Conservation (phyloP, 2,888 invertebrate genomes). For the Caenorhabditis parvicauda region DNA sequence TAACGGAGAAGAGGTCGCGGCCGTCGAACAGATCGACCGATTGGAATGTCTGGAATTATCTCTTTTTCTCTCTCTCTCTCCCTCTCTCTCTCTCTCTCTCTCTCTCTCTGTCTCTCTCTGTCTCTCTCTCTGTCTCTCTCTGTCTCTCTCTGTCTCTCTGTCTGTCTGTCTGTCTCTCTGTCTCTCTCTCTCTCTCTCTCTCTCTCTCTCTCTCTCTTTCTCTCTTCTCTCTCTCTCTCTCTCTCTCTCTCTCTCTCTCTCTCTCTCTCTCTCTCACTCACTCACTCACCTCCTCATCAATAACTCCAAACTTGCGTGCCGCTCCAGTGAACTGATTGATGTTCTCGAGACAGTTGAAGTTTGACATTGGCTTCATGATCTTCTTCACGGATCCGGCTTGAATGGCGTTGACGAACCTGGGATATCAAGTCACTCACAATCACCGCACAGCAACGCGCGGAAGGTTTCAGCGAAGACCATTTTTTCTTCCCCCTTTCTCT, state of each 20-base stretch:
- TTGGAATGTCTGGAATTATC: slow-evolving; percentile 80
- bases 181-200: slow-evolving; percentile 9
- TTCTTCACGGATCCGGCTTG: slow-evolving; percentile 85
- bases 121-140: slow-evolving; percentile 1
- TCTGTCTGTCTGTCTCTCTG: slow-evolving; percentile 3
- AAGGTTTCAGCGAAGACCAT: too few species aligned
- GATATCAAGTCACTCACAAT: too few species aligned
- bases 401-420: slow-evolving; percentile 81
- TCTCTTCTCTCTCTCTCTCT: not conserved
- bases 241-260: too few species aligned
- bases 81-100: not conserved
- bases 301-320: slow-evolving; percentile 83
- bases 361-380: slow-evolving; percentile 84
- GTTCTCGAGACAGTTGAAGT: slow-evolving; percentile 98
- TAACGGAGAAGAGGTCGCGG: slow-evolving; percentile 88
- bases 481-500: too few species aligned
- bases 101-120: not conserved
- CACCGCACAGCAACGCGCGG: too few species aligned
- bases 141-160: slow-evolving; percentile 2
- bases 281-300: slow-evolving; percentile 70
- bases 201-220: slow-evolving; percentile 6
- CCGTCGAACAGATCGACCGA: slow-evolving; percentile 95
- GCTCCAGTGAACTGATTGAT: slow-evolving; percentile 88
- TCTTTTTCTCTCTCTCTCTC: not conserved
- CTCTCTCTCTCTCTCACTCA: too few species aligned